Conservation (phyloP, 2,113 vertebrate species). For the Pygoscelis adeliae region DNA sequence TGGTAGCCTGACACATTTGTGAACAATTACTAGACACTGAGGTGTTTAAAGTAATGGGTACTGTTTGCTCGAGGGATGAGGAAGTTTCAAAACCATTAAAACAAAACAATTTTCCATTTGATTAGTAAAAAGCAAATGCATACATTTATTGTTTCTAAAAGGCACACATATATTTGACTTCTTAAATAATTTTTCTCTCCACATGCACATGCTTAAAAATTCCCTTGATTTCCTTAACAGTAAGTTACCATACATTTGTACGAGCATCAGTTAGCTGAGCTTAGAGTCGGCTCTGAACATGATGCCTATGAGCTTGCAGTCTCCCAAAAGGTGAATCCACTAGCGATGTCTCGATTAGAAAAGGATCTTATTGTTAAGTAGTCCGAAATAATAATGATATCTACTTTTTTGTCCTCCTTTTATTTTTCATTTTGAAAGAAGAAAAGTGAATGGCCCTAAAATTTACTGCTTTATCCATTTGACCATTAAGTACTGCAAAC, state of each 20-base stretch:
- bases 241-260: not conserved
- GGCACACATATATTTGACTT: conserved; percentile 7
- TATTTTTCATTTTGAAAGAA: not conserved
- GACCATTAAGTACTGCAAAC: not conserved
- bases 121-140: conserved; percentile 69
- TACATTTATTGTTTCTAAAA: conserved; percentile 32
- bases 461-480: not conserved
- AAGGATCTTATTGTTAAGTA: not conserved
- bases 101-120: conserved; percentile 76
- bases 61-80: conserved; percentile 73
- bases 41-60: conserved; percentile 81
- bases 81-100: conserved; percentile 76
- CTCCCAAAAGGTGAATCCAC: conserved; percentile 34
- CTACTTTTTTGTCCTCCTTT: not conserved
- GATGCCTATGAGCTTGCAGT: not conserved
- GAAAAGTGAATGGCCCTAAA: not conserved
- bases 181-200: conserved; percentile 31
- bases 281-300: conserved; percentile 18
- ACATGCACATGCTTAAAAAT: not conserved
- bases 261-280: not conserved
- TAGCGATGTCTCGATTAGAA: not conserved
- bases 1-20: conserved; percentile 80
- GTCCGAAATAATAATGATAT: not conserved
- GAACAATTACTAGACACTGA: conserved; percentile 81
- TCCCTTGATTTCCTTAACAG: not conserved